A percentile compares a stretch with the other conserved stretches of the same genome.
phyloP scores from a whole-genome alignment of 2,797 vertebrate genomes.

The Epinephelus coioides region DNA sequence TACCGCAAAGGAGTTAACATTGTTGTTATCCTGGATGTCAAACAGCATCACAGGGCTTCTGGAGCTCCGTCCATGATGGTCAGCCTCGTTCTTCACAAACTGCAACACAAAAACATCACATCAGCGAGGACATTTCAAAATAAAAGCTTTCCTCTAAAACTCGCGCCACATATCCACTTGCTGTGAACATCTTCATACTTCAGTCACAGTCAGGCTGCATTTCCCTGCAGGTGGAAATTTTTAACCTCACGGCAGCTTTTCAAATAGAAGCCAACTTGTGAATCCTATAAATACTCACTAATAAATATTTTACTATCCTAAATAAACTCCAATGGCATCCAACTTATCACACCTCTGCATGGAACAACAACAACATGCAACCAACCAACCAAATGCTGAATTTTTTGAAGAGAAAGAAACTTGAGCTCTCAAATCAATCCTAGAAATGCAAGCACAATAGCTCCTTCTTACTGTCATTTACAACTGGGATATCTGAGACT shows the following conservation, averaged over 20 bases:
- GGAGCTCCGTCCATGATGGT: slow-evolving; percentile 83
- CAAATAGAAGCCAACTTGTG: slow-evolving; percentile 44
- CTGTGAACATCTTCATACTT: slow-evolving; percentile 16
- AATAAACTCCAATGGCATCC: slow-evolving; percentile 36
- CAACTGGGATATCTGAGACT: slow-evolving; percentile 29
- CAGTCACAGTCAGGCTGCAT: slow-evolving; percentile 11
- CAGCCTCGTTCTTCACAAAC: slow-evolving; percentile 83
- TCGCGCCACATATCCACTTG: neutral
- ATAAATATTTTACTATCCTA: slow-evolving; percentile 52
- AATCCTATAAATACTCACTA: slow-evolving; percentile 56
- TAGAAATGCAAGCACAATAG: slow-evolving; percentile 18
- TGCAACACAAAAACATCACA: slow-evolving; percentile 65
- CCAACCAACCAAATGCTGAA: slow-evolving; percentile 41
- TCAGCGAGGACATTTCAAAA: slow-evolving; percentile 17
- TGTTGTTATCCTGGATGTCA: slow-evolving; percentile 88
- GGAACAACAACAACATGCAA: slow-evolving; percentile 64
- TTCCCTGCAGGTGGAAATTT: slow-evolving; percentile 29
- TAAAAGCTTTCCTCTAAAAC: neutral
- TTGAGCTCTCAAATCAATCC: slow-evolving; percentile 12
- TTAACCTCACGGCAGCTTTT: slow-evolving; percentile 37
- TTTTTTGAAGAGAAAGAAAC: slow-evolving; percentile 26
- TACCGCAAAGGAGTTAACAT: slow-evolving; percentile 89
- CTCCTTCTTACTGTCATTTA: slow-evolving; percentile 10
- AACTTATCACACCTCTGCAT: slow-evolving; percentile 30
- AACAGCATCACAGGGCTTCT: slow-evolving; percentile 88